Conservation (phyloP, 2,888 invertebrate genomes). For the Norana najaformis region DNA sequence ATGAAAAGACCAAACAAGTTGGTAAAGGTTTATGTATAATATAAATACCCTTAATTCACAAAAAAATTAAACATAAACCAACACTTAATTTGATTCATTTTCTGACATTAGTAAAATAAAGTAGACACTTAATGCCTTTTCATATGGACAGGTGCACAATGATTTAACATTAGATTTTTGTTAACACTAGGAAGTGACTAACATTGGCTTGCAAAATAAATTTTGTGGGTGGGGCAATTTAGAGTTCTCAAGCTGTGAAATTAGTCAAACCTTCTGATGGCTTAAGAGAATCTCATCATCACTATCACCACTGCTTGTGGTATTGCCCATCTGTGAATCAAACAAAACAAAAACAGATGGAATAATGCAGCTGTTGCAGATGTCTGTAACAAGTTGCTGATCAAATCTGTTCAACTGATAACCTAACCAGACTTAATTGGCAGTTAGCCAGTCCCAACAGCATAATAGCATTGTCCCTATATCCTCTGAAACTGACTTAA, state of each 20-base stretch:
- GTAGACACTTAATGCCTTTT: too few species aligned
- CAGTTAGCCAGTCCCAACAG: too few species aligned
- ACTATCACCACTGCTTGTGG: constrained; percentile 51
- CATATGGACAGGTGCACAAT: too few species aligned
- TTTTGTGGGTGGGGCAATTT: too few species aligned
- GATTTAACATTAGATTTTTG: background rate
- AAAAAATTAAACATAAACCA: too few species aligned
- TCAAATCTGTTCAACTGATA: background rate
- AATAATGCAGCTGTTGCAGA: background rate
- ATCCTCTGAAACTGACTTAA: background rate
- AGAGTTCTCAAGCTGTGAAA: background rate
- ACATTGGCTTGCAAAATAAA: too few species aligned
- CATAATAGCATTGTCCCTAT: background rate
- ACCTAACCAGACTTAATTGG: too few species aligned
- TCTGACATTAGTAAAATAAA: too few species aligned
- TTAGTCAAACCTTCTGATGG: background rate
- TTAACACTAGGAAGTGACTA: background rate
- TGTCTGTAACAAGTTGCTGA: background rate
- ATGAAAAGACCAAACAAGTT: too few species aligned
- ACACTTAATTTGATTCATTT: too few species aligned
- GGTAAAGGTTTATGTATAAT: too few species aligned
- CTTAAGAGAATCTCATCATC: constrained; percentile 51
- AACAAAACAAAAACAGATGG: background rate
- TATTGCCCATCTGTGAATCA: constrained; percentile 33
- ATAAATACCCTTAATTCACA: too few species aligned